Percentiles rank a stretch among this genome's conserved stretches.
phyloP scores from a whole-genome alignment of 2,113 vertebrate genomes.

The Piprites chloris region DNA sequence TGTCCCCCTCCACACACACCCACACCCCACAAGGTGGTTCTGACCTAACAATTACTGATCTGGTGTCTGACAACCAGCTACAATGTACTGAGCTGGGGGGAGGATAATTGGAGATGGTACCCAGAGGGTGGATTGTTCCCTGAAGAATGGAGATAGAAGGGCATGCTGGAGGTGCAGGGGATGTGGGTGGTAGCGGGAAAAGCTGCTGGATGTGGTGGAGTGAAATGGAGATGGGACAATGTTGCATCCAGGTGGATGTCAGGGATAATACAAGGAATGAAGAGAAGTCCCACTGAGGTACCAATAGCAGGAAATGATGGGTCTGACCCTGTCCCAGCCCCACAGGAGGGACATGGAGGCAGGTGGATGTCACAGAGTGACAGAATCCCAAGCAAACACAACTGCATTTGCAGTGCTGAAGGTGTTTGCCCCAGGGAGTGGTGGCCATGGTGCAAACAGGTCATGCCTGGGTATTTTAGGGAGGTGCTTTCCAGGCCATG shows the following conservation, averaged over 20 bases:
- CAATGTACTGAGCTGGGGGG: accelerated
- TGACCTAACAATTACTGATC: too few species aligned
- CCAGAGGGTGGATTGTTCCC: background rate
- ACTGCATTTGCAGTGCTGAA: background rate
- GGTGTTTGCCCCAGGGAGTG: background rate
- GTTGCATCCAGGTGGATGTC: background rate
- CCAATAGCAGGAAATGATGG: background rate
- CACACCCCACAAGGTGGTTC: too few species aligned
- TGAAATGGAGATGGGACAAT: background rate
- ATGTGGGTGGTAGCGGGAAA: background rate
- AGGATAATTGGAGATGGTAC: too few species aligned
- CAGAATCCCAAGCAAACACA: background rate
- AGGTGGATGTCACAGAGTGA: background rate
- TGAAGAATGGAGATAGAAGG: background rate
- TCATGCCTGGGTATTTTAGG: background rate
- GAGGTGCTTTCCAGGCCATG: background rate
- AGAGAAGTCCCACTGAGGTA: background rate
- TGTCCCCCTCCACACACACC: too few species aligned
- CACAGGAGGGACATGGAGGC: background rate
- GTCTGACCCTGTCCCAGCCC: background rate
- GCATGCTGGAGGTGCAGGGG: background rate
- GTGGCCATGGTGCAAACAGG: background rate
- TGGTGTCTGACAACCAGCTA: too few species aligned
- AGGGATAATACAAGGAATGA: background rate
- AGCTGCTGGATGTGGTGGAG: background rate